These are phyloP conservation scores for Mormyrus lacerda DNA, from an alignment of 2,113 vertebrate genomes.

Conservation along the genomic window DNA sequence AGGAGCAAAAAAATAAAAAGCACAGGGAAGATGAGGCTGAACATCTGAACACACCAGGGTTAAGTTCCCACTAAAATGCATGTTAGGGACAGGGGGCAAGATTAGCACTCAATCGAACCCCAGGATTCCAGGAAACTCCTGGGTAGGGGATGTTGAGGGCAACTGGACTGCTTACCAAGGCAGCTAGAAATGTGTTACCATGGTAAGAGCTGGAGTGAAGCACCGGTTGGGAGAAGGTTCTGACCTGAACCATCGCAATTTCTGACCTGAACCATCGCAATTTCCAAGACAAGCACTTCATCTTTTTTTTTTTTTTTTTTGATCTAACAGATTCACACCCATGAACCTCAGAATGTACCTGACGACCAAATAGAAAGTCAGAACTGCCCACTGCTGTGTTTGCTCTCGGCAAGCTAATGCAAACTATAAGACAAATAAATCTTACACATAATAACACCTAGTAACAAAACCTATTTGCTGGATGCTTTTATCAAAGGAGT, in stretches of 20 bases:
- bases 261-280: background rate
- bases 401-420: background rate
- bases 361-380: background rate
- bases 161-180: background rate
- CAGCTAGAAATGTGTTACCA: background rate
- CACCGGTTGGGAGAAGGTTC: background rate
- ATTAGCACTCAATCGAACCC: background rate
- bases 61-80: background rate
- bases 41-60: background rate
- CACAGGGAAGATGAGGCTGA: background rate
- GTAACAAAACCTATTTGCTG: background rate
- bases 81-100: background rate
- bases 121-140: background rate
- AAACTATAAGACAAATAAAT: background rate
- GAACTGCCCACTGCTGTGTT: background rate
- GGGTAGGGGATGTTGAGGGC: background rate
- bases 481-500: background rate
- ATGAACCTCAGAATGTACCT: background rate
- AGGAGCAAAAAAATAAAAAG: background rate
- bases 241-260: background rate
- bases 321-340: background rate
- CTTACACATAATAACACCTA: background rate
- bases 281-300: too few relatives aligned
- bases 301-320: background rate
- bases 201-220: background rate